Conservation (phyloP, 2,797 vertebrate genomes). For the Fringilla coelebs region DNA sequence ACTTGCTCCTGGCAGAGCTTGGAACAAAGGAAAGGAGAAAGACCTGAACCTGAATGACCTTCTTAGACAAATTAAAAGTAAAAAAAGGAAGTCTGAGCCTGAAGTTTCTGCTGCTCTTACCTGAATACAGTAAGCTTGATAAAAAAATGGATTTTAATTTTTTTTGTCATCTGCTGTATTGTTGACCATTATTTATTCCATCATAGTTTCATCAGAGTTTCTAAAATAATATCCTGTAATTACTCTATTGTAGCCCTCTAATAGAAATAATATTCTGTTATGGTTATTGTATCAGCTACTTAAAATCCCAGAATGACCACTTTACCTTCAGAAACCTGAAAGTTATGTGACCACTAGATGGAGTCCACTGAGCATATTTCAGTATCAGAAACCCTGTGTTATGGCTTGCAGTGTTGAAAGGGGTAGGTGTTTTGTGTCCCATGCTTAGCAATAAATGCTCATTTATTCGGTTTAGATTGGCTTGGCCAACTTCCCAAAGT, state of each 20-base stretch:
- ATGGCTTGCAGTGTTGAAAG: not conserved
- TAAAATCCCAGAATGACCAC: not conserved
- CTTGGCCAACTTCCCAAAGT: not conserved
- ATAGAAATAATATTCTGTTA: not conserved
- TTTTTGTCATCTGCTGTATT: not conserved
- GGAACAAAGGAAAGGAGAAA: not conserved
- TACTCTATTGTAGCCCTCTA: not conserved
- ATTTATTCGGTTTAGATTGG: not conserved
- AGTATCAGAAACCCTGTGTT: not conserved
- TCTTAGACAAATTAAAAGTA: not conserved
- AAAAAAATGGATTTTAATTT: not conserved
- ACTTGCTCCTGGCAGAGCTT: not conserved
- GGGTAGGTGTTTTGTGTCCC: not conserved
- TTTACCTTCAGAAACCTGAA: not conserved
- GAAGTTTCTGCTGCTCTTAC: not conserved
- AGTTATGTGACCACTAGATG: constrained; percentile 46
- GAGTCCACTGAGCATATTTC: constrained; percentile 37
- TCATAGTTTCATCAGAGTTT: not conserved
- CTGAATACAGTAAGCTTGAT: not conserved
- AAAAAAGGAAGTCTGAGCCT: not conserved
- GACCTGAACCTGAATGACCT: not conserved
- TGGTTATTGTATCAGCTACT: not conserved
- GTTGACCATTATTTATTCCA: not conserved
- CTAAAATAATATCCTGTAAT: not conserved
- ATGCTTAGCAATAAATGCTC: not conserved